Percentiles rank a stretch among this genome's conserved stretches.
phyloP scores from a whole-genome alignment of 1,140 invertebrate genomes.

The Notospermus geniculatus region DNA sequence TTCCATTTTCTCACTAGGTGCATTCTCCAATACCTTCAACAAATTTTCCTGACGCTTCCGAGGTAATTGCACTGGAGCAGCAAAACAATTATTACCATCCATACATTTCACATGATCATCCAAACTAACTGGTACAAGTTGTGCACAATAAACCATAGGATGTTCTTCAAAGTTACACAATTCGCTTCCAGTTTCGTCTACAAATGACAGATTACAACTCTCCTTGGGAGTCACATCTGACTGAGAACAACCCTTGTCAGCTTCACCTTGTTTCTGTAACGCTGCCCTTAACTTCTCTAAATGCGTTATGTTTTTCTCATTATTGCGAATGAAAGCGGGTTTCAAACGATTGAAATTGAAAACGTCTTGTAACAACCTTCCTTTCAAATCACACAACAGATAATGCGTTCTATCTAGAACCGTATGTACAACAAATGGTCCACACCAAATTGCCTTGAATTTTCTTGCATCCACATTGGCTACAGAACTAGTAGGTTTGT shows the following conservation, averaged over 20 bases:
- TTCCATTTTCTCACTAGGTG: background rate
- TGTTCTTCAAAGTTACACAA: background rate
- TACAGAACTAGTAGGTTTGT: background rate
- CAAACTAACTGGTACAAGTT: background rate
- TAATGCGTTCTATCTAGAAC: no score
- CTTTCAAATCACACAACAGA: background rate
- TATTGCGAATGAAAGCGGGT: constrained; percentile 1
- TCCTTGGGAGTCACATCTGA: no score
- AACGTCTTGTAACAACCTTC: background rate
- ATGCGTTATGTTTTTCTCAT: background rate
- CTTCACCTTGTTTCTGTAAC: background rate
- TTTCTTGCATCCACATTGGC: no score
- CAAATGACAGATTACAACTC: no score
- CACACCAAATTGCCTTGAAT: no score
- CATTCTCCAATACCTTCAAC: background rate
- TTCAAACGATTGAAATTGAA: background rate
- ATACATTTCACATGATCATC: background rate
- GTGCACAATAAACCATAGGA: background rate
- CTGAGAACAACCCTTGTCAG: no score
- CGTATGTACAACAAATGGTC: background rate
- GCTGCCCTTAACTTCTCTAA: background rate
- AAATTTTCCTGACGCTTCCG: background rate
- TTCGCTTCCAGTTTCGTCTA: background rate
- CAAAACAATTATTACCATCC: background rate
- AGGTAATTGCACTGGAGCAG: background rate